phyloP scores from a whole-genome alignment of 1,140 invertebrate genomes.

The Drosophila simulans region DNA sequence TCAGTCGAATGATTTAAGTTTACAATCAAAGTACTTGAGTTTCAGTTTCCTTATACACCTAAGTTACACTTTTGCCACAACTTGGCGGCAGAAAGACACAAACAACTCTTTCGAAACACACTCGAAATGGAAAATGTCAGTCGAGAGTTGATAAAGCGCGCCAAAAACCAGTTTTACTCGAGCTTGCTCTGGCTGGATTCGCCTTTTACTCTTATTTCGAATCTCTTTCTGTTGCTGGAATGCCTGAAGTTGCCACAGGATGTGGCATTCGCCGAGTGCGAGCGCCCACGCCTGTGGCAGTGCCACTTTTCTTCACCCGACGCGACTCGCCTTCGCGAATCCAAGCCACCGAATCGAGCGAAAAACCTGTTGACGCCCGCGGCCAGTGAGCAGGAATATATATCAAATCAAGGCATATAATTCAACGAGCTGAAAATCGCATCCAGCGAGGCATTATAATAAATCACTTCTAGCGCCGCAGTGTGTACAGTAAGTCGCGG shows the following conservation, averaged over 20 bases:
- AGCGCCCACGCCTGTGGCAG: conserved; percentile 47
- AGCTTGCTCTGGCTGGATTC: background rate
- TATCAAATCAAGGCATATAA: conserved; percentile 36
- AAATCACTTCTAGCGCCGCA: conserved; percentile 43
- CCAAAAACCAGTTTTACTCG: conserved; percentile 68
- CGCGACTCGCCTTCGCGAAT: conserved; percentile 16
- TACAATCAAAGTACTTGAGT: background rate
- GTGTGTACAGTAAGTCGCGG: conserved; percentile 56
- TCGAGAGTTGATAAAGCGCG: conserved; percentile 52
- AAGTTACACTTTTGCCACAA: conserved; percentile 10
- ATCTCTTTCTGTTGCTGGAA: background rate
- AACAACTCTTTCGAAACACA: conserved; percentile 4
- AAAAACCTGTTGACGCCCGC: conserved; percentile 55
- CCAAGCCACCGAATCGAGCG: conserved; percentile 4
- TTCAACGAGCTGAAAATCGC: conserved; percentile 10
- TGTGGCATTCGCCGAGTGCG: conserved; percentile 37
- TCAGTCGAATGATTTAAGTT: background rate
- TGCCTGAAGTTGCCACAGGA: conserved; percentile 51
- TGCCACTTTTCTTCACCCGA: conserved; percentile 21
- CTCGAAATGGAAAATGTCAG: conserved; percentile 50
- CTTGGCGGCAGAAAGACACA: background rate
- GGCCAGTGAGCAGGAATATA: conserved; percentile 24
- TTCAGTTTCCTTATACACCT: too few species aligned
- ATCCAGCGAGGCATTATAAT: conserved; percentile 30
- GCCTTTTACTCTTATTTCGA: conserved; percentile 1